Evolutionary conservation across 2,113 vertebrate genomes (phyloP).

Genomic region (Miniopterus natalensis): DNA sequence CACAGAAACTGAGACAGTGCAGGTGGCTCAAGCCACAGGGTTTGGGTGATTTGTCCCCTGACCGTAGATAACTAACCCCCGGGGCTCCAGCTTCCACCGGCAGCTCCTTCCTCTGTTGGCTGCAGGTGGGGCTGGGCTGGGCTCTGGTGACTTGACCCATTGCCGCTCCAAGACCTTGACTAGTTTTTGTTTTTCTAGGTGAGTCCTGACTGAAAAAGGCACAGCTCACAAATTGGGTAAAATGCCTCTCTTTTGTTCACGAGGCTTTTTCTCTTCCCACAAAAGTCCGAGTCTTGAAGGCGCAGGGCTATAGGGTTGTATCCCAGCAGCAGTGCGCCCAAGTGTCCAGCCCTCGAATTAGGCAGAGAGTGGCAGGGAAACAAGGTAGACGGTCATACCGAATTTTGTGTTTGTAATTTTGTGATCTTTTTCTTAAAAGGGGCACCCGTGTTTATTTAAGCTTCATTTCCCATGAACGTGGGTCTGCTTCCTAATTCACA

Average conservation of each 20-base stretch:
- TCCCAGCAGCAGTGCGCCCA: not conserved
- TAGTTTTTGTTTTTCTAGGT: not conserved
- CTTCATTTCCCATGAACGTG: not conserved
- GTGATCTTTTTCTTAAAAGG: not conserved
- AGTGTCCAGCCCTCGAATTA: not conserved
- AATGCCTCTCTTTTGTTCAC: not conserved
- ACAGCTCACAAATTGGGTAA: not conserved
- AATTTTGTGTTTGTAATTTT: not conserved
- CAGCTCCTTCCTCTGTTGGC: no score
- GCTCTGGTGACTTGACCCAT: no score
- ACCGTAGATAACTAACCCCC: not conserved
- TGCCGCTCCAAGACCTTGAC: not conserved
- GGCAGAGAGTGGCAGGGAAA: not conserved
- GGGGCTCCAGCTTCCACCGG: not conserved
- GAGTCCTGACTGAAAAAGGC: not conserved
- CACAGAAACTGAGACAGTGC: not conserved
- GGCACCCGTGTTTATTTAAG: not conserved
- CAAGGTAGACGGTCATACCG: not conserved
- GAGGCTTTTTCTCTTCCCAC: not conserved
- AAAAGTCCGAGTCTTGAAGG: not conserved
- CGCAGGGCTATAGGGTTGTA: no score
- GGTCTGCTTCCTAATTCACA: not conserved
- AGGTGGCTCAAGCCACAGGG: not conserved
- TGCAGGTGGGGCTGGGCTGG: not conserved
- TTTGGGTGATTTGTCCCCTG: not conserved